Percentiles rank a stretch among this genome's conserved stretches.
phyloP scores from a whole-genome alignment of 2,113 vertebrate genomes.

The Heterotis niloticus region DNA sequence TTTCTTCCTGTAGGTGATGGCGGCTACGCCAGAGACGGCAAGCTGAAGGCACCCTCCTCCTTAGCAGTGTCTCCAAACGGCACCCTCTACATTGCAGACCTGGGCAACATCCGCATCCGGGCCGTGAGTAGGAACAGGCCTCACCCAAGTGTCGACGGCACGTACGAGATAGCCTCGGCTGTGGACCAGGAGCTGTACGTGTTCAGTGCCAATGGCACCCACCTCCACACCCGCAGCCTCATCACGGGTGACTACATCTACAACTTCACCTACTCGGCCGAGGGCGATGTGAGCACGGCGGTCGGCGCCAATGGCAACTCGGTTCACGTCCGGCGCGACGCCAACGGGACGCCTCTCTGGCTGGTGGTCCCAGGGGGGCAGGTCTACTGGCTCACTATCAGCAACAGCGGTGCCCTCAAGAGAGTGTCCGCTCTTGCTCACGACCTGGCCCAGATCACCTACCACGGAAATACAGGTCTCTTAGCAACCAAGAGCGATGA shows the following conservation, averaged over 20 bases:
- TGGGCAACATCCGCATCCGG: conserved; percentile 89
- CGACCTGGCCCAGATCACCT: conserved; percentile 90
- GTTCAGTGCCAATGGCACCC: conserved; percentile 87
- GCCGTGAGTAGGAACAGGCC: conserved; percentile 83
- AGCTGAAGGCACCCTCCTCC: conserved; percentile 89
- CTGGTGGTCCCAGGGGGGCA: conserved; percentile 85
- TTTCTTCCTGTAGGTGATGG: conserved; percentile 73
- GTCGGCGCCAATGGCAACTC: conserved; percentile 74
- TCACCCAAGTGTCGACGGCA: conserved; percentile 66
- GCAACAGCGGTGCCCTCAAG: conserved; percentile 86
- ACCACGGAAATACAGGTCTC: conserved; percentile 88
- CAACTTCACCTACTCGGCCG: conserved; percentile 84
- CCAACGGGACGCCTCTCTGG: conserved; percentile 85
- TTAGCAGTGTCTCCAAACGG: conserved; percentile 86
- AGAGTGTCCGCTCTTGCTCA: conserved; percentile 91
- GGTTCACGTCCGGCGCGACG: conserved; percentile 82
- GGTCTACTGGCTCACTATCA: conserved; percentile 91
- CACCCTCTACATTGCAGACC: conserved; percentile 86
- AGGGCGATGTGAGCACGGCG: conserved; percentile 72
- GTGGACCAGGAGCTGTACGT: conserved; percentile 92
- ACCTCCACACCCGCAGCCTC: conserved; percentile 87
- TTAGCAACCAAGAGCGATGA: conserved; percentile 93
- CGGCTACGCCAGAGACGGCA: conserved; percentile 89
- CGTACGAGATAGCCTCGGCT: conserved; percentile 87
- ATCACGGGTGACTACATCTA: conserved; percentile 89